Evolutionary conservation across 2,113 vertebrate species (phyloP).

Genomic region (Stigmatopora argus): DNA sequence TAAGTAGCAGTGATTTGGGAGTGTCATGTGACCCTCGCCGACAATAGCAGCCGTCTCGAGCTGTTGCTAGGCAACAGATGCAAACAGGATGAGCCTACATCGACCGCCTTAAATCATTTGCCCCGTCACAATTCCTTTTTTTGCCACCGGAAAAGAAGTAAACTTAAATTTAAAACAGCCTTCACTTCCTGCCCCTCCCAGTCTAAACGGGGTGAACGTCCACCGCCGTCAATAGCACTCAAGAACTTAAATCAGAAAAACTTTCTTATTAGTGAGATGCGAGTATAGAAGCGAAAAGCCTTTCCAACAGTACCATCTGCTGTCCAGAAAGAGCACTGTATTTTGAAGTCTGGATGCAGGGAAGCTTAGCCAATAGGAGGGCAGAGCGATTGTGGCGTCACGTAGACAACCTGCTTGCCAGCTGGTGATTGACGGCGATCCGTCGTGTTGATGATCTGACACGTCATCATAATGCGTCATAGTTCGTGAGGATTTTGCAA

Average conservation of each 20-base stretch:
- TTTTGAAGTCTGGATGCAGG: no score
- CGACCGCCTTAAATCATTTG: constrained; percentile 12
- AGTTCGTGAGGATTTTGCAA: constrained; percentile 18
- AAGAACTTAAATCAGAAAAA: not conserved
- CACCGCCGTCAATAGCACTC: no score
- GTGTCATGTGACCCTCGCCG: not conserved
- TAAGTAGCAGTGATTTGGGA: no score
- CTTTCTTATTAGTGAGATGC: not conserved
- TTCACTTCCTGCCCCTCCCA: no score
- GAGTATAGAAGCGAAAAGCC: constrained; percentile 5
- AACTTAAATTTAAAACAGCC: not conserved
- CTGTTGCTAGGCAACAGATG: constrained; percentile 70
- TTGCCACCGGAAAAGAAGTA: constrained; percentile 11
- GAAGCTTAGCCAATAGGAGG: not conserved
- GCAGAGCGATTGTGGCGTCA: constrained; percentile 48
- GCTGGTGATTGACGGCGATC: constrained; percentile 61
- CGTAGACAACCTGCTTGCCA: constrained; percentile 13
- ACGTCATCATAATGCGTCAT: constrained; percentile 28
- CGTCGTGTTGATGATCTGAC: constrained; percentile 63
- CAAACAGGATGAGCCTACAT: constrained; percentile 42
- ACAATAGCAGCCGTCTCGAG: constrained; percentile 38
- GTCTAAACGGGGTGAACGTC: no score
- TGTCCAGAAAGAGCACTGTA: constrained; percentile 10
- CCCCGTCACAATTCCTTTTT: not conserved
- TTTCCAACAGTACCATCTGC: constrained; percentile 68